These are phyloP conservation scores for Grantiella picta DNA, from an alignment of 2,113 vertebrate species.

Conservation along the genomic window DNA sequence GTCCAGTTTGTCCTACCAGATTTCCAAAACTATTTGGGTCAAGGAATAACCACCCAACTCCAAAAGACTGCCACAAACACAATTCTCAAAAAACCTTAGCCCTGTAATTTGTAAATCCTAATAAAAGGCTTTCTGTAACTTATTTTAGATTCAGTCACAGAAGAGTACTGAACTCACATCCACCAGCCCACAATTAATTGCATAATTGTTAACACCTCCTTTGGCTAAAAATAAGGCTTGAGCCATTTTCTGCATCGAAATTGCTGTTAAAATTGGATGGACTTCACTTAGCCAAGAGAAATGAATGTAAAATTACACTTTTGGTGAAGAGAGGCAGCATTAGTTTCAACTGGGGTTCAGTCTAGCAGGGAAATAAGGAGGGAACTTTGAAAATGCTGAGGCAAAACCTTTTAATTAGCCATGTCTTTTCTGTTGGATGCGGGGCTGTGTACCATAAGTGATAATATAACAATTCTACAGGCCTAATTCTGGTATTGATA, in stretches of 20 bases:
- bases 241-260: neutral
- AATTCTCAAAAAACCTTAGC: neutral
- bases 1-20: neutral
- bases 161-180: neutral
- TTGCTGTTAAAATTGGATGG: neutral
- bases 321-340: neutral
- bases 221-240: neutral
- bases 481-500: neutral
- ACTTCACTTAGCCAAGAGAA: neutral
- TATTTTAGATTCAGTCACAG: neutral
- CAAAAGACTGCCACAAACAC: neutral
- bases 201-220: neutral
- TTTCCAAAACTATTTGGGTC: neutral
- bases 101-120: neutral
- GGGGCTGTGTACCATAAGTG: neutral
- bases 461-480: neutral
- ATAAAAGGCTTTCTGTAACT: neutral
- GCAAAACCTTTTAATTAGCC: neutral
- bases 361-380: neutral
- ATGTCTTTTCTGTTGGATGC: neutral
- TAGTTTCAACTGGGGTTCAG: neutral
- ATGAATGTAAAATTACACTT: neutral
- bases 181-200: neutral
- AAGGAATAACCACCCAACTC: neutral
- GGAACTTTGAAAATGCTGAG: neutral